These are phyloP conservation scores for Trichosurus vulpecula DNA, from an alignment of 2,797 vertebrate species.

Conservation along the genomic window DNA sequence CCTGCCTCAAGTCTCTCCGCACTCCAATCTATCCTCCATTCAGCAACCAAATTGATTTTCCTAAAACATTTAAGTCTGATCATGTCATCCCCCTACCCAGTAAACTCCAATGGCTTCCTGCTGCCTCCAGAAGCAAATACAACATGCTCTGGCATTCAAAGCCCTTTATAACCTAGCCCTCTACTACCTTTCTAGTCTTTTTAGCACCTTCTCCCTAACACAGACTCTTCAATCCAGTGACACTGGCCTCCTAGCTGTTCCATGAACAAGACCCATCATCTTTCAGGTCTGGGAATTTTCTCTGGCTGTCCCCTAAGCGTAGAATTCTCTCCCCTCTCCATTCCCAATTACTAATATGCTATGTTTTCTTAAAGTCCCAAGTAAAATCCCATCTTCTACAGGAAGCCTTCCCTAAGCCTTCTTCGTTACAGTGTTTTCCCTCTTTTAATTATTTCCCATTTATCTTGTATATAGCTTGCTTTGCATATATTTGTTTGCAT, in stretches of 20 bases:
- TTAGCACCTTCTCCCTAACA: background rate
- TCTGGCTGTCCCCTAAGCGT: background rate
- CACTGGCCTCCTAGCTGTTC: background rate
- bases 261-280: background rate
- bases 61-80: background rate
- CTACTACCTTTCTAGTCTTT: background rate
- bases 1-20: background rate
- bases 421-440: background rate
- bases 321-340: background rate
- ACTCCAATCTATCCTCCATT: background rate
- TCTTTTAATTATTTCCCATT: background rate
- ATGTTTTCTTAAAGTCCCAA: background rate
- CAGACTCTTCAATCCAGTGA: background rate
- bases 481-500: background rate
- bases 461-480: background rate
- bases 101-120: background rate
- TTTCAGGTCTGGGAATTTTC: background rate
- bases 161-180: background rate
- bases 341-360: background rate
- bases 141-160: background rate
- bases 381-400: background rate
- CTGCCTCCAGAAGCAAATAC: background rate
- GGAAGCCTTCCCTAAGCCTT: background rate
- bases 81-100: background rate
- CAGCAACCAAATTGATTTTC: background rate